These are phyloP conservation scores for Brotula barbata DNA, from an alignment of 2,797 vertebrate genomes.

Conservation along the genomic window DNA sequence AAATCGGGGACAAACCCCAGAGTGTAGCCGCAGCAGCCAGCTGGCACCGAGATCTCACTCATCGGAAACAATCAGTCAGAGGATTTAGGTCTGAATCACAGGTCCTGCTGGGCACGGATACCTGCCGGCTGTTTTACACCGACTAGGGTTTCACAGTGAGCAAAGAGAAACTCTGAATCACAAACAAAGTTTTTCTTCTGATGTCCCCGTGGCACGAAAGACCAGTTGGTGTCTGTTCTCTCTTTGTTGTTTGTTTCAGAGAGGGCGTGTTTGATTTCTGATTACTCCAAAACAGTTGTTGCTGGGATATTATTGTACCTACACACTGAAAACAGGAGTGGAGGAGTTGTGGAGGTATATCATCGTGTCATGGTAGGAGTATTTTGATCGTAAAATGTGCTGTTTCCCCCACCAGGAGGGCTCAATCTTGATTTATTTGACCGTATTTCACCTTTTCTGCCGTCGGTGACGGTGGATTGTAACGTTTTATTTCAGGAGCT, in stretches of 20 bases:
- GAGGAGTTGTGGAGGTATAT: no score
- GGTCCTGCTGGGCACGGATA: slow-evolving; percentile 52
- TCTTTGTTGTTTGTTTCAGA: not conserved
- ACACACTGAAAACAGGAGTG: no score
- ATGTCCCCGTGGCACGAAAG: slow-evolving; percentile 19
- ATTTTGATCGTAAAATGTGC: no score
- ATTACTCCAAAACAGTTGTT: not conserved
- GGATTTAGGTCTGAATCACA: slow-evolving; percentile 65
- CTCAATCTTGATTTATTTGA: no score
- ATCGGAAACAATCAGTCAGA: slow-evolving; percentile 76
- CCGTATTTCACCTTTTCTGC: not conserved
- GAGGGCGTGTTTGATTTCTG: not conserved
- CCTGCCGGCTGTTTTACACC: slow-evolving; percentile 49
- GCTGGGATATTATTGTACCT: not conserved
- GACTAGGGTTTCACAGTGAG: slow-evolving; percentile 46
- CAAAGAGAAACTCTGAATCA: slow-evolving; percentile 29
- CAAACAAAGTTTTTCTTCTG: slow-evolving; percentile 31
- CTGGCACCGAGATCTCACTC: slow-evolving; percentile 73
- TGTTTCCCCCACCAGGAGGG: no score
- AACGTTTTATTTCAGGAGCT: not conserved
- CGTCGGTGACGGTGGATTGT: not conserved
- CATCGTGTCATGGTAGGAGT: no score
- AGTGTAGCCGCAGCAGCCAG: slow-evolving; percentile 66
- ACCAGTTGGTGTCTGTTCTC: slow-evolving; percentile 32
- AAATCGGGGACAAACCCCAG: slow-evolving; percentile 77